A percentile compares a stretch with the other conserved stretches of the same genome.
Evolutionary conservation across 2,888 invertebrate species (phyloP).

Genomic region (Apamea sordens): DNA sequence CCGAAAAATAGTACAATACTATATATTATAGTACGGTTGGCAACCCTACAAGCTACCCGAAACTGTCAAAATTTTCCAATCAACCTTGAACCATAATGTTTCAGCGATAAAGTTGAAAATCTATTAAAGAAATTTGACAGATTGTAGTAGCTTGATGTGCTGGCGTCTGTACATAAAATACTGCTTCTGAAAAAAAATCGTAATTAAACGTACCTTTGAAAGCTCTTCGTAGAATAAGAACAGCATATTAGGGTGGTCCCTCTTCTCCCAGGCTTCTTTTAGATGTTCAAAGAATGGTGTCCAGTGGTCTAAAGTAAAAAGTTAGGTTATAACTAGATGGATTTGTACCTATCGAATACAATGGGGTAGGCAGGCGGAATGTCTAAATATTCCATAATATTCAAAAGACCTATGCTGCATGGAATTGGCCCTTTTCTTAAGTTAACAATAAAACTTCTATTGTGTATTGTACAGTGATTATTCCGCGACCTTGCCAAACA

Average conservation of each 20-base stretch:
- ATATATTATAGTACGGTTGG: too few relatives aligned
- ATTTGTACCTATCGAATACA: neutral
- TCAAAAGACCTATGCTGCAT: neutral
- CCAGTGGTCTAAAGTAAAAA: slow-evolving; percentile 91
- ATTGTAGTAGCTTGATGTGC: too few relatives aligned
- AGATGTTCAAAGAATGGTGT: slow-evolving; percentile 95
- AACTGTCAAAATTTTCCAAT: too few relatives aligned
- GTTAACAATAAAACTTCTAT: too few relatives aligned
- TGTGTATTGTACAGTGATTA: neutral
- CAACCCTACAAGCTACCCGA: too few relatives aligned
- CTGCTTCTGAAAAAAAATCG: neutral
- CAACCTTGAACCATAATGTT: too few relatives aligned
- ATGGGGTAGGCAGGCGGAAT: neutral
- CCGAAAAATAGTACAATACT: too few relatives aligned
- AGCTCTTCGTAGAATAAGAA: slow-evolving; percentile 96
- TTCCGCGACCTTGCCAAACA: neutral
- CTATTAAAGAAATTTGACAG: too few relatives aligned
- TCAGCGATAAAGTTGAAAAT: too few relatives aligned
- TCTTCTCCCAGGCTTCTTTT: slow-evolving; percentile 93
- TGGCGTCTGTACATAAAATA: too few relatives aligned
- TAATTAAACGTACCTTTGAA: slow-evolving; percentile 87
- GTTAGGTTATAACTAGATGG: too few relatives aligned
- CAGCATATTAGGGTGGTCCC: slow-evolving; percentile 92
- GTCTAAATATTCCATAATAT: neutral
- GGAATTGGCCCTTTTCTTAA: too few relatives aligned